phyloP scores from a whole-genome alignment of 2,797 vertebrate genomes.

The Hippoglossus hippoglossus region DNA sequence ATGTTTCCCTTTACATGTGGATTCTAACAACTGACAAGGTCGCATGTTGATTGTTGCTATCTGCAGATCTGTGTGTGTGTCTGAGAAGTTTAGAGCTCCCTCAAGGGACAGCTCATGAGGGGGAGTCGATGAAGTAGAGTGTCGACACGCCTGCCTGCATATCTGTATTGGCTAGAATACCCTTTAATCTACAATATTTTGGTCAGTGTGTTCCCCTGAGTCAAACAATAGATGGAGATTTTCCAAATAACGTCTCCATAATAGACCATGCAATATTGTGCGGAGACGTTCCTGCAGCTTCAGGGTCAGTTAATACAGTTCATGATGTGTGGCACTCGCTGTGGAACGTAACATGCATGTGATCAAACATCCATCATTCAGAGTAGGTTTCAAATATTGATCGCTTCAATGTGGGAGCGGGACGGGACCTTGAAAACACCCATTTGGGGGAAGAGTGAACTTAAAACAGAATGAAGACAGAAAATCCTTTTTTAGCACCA shows the following conservation, averaged over 20 bases:
- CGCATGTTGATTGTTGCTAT: background rate
- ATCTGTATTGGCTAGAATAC: constrained; percentile 5
- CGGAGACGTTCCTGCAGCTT: constrained; percentile 2
- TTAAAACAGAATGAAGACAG: constrained; percentile 16
- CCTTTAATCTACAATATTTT: constrained; percentile 19
- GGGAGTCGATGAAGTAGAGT: background rate
- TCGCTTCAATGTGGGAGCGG: constrained; percentile 14
- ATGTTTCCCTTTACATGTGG: background rate
- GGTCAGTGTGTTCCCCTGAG: constrained; percentile 17
- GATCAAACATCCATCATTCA: constrained; percentile 43
- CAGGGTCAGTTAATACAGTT: constrained; percentile 6
- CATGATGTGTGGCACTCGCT: constrained; percentile 18
- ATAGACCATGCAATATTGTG: constrained; percentile 24
- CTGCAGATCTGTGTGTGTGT: background rate
- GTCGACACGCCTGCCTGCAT: background rate
- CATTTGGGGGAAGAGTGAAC: constrained; percentile 6
- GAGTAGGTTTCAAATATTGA: constrained; percentile 47
- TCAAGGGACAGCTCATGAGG: background rate
- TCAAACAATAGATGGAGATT: constrained; percentile 12
- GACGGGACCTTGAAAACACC: constrained; percentile 31
- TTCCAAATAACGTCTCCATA: constrained; percentile 27
- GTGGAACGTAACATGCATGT: constrained; percentile 21
- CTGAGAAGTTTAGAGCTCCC: background rate
- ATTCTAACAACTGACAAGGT: background rate
- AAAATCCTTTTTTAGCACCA: background rate